Evolutionary conservation across 2,888 invertebrate genomes (phyloP), one percentile per base, ranked within the genome.

Genomic region (Bedellia somnulentella): DNA sequence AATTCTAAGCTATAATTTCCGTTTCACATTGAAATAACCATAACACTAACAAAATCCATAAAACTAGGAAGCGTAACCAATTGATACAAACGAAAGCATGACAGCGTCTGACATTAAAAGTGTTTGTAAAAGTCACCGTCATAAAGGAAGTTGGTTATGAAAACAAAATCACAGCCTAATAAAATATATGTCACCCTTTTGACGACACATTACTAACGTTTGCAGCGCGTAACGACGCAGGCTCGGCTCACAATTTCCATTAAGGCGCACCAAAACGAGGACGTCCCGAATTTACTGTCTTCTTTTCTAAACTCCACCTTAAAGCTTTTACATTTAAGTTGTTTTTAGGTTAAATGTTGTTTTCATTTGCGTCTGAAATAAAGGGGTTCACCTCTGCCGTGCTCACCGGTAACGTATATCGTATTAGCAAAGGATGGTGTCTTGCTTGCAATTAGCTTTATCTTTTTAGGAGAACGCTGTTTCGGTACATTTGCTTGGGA

Each of bases 121-220:
- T n/a, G n/a, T n/a, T n/a, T n/a, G n/a, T n/a, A n/a, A n/a, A n/a
- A n/a, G n/a, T n/a, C n/a, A n/a, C n/a, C n/a, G n/a, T n/a, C n/a
- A n/a, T n/a, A n/a, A n/a, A n/a, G n/a, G n/a, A 18, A 18, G 11
- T 13, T 25, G 23, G 13, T 11, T 30, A 25, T 18, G 30, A 25
- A 25, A 30, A 63, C 54, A 46, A 63, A 73, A 71, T 73, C 73
- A 70, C 66, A 55, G 58, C 53, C 57, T 57, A 57, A 63, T 64
- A 62, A 68, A 67, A 67, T 70, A 70, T 66, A 68, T 68, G 70
- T 70, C 64, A 70, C 70, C 71, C 73, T 67, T 73, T 71, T 71
- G 70, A 71, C 67, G 71, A 73, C 68, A 67, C 66, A 73, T 71
- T 73, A 70, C 62, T 60, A 71, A 73, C 70, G 64, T 75, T 73